phyloP scores from a whole-genome alignment of 2,888 invertebrate species.

The Apocheima hispidaria region DNA sequence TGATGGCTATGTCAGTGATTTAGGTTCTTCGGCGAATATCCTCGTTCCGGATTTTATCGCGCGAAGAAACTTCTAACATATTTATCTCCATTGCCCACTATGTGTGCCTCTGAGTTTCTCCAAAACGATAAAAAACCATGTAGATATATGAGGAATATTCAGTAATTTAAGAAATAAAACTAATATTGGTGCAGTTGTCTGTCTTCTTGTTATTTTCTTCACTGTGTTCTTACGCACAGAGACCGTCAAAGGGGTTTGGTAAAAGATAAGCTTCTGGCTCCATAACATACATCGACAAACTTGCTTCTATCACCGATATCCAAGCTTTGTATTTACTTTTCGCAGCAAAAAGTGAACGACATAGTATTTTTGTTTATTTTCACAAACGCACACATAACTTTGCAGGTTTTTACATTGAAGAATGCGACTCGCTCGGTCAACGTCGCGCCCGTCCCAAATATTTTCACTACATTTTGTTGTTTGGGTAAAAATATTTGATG shows the following conservation, averaged over 20 bases:
- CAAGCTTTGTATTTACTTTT: conserved; percentile 34
- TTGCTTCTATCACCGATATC: conserved; percentile 46
- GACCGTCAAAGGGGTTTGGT: conserved; percentile 51
- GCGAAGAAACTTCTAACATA: too few relatives aligned
- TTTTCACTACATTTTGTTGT: conserved; percentile 50
- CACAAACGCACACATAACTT: conserved; percentile 49
- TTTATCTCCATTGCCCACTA: too few relatives aligned
- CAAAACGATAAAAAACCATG: too few relatives aligned
- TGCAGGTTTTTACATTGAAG: conserved; percentile 51
- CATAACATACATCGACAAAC: conserved; percentile 47
- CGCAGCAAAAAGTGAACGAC: conserved; percentile 34
- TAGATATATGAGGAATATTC: too few relatives aligned
- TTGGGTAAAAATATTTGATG: conserved; percentile 47
- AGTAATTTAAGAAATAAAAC: too few relatives aligned
- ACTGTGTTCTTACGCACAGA: conserved; percentile 37
- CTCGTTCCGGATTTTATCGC: too few relatives aligned
- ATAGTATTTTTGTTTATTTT: conserved; percentile 36
- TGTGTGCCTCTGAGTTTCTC: too few relatives aligned
- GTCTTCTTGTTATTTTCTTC: neutral
- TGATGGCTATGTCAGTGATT: too few relatives aligned
- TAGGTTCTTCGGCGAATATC: too few relatives aligned
- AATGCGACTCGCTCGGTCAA: conserved; percentile 55
- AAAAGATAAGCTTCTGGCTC: conserved; percentile 50
- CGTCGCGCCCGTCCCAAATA: conserved; percentile 49
- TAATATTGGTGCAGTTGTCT: neutral